Base-by-base conservation (phyloP, 2,888 invertebrate genomes). In the Himalopsyche japonica region DNA sequence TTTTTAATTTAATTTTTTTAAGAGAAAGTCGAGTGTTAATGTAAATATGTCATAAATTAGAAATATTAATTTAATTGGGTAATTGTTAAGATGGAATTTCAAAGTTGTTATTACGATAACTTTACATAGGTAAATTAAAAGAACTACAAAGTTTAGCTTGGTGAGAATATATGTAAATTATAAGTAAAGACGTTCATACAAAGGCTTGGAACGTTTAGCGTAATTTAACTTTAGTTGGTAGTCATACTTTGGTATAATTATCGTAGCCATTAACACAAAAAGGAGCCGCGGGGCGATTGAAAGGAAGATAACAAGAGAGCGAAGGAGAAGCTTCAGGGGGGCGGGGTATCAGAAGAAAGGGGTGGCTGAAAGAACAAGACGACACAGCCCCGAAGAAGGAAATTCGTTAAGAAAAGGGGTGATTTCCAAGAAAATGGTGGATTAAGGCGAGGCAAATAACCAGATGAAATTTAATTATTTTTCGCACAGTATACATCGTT, bases 261-360 rank as follows among this genome's bases (percentile, higher is more conserved):
- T 84, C 84, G 82, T 82, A 57, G 82, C 81, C 82, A 84, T 84
- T 84, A 84, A 84, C 84, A 70, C 84, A 84, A 84, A 84, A 84
- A 84, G 83, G 82, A 79, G 82, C 76, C 77, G 76, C 43, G 76
- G 81, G 57, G 57, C 57, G 57, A 57, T 57, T 57, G 57, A 57
- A 57, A 57, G 57, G 57, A 57, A 57, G 57, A 57, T 57, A 57
- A 57, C 57, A 57, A 57, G 57, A 57, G 57, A 57, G 57, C 7
- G 57, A 20, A 20, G 57, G 24, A 24, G 24, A 10, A 20, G n/a
- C 20, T 57, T 3, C 20, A 15, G 24, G 20, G 1, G 4, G 24
- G 8, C 24, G 57, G 57, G 20, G 24, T 24, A 2, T 7, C 10
- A 57, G 20, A 57, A 57, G 57, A 57, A 57, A 43, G 20, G 57